Base-by-base conservation (phyloP, 2,888 invertebrate species). In the Xestoiulus laeticollis region DNA sequence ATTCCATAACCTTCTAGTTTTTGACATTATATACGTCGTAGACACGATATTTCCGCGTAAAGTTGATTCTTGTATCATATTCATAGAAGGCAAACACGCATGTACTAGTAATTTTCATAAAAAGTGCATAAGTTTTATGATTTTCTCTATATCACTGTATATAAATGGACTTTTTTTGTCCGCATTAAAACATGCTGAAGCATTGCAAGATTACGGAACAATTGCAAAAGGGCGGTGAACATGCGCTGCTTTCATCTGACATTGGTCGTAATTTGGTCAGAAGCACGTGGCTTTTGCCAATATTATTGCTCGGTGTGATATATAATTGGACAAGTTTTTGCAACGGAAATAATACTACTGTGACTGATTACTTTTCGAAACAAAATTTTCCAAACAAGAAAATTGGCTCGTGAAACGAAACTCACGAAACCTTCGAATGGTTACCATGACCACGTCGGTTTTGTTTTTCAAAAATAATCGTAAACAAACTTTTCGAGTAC, bases 11-110 rank as follows among this genome's bases (percentile, higher is more conserved):
- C 26, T 68, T 68, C 68, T 2, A 26, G 12, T 68, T 26, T 4
- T n/a, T 68, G 26, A 2, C 4, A 10, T 68, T 68, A 68, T 68
- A 68, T 68, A 26, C 68, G 10, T 68, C 68, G 12, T 68, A 68
- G 12, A 68, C 68, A 68, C 68, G 68, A 68, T n/a, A 68, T 68
- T 68, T 26, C n/a, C 68, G n/a, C 68, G 68, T 68, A 68, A 68
- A 68, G 68, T n/a, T 68, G 10, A 68, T 68, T 68, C 68, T 68
- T 68, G 68, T 12, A 68, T 68, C 68, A 68, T n/a, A 68, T 68
- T 68, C 68, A 68, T 68, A 68, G 68, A 26, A 26, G 26, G 6
- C 16, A 68, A 68, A 26, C 68, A 68, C 68, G 68, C 68, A 68
- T 26, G 22, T 26, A 10, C 22, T 68, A 10, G 68, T 68, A 68